Evolutionary conservation across 2,888 invertebrate genomes (phyloP), one percentile per base, ranked within the genome.

Genomic region (Ferdinandea cuprea): DNA sequence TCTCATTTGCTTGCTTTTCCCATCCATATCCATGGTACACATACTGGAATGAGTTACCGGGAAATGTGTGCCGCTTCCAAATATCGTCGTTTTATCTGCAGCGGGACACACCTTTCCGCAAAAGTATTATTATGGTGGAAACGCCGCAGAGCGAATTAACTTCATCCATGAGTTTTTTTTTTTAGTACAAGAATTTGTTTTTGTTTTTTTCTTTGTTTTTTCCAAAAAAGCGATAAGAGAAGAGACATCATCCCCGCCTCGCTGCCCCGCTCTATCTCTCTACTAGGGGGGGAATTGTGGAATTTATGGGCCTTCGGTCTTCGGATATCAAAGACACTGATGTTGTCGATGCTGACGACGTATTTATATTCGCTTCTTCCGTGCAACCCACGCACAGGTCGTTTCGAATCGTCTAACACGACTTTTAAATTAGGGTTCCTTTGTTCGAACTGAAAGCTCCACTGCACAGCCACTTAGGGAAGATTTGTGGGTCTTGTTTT

Each of bases 381-480:
- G 77, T 79, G 61, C 78, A 83, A 61, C 84, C 84, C 83, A 83
- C 83, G 83, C 84, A 77, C 37, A 40, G 72, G 37, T 84, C 72
- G 79, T 68, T 69, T 84, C 78, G 73, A 79, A 73, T 84, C 72
- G 68, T 78, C 84, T 79, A 84, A 84, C 84, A 84, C 79, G 84
- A 84, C 74, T 84, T 84, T 84, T 79, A 74, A 84, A 84, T 84
- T 84, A 84, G 84, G 73, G 78, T 83, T 83, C 63, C 83, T 83
- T 83, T 83, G 83, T 83, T 83, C 81, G 25, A 25, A 17, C 50
- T 77, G 66, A 81, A 81, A 81, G 77, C 81, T 81, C 65, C 52
- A 50, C 65, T 46, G 28, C 63, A 52, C 48, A 37, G 48, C 80
- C 81, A 81, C 81, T 81, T 81, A 81, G 71, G 77, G 54, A 77